Percentiles rank a stretch among this genome's conserved stretches.
Evolutionary conservation across 35 echinoderm and acorn worm species (phyloP).

Genomic region (Strongylocentrotus purpuratus): DNA sequence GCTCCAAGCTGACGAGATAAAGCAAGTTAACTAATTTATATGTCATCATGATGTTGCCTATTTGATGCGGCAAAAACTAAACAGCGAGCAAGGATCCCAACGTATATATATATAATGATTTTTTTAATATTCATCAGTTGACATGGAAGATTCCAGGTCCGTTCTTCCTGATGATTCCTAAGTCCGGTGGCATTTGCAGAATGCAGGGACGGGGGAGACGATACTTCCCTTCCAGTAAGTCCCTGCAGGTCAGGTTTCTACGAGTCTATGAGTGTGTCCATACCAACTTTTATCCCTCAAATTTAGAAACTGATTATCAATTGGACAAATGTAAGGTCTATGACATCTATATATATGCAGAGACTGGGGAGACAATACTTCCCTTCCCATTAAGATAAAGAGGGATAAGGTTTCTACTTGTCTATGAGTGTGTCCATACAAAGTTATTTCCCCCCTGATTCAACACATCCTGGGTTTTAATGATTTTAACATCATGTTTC

Average conservation of each 20-base stretch:
- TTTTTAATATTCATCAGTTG: not conserved
- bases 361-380: no score
- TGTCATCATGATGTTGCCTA: not conserved
- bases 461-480: no score
- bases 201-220: not conserved
- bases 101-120: no score
- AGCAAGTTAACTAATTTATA: not conserved
- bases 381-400: no score
- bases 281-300: not conserved
- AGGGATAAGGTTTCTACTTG: no score
- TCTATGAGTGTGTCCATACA: no score
- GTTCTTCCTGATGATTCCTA: not conserved
- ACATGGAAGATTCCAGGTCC: not conserved
- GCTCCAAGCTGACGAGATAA: not conserved
- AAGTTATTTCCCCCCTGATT: no score
- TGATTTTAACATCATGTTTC: no score
- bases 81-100: no score
- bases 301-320: not conserved
- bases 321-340: no score
- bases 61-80: not conserved
- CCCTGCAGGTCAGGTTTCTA: not conserved
- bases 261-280: not conserved
- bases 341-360: no score
- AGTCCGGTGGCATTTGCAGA: not conserved
- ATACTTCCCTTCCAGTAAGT: not conserved